Percentiles rank a stretch among this genome's conserved stretches.
These are phyloP conservation scores for Proales similis DNA, from an alignment of 1,140 invertebrate genomes.

Conservation along the genomic window DNA sequence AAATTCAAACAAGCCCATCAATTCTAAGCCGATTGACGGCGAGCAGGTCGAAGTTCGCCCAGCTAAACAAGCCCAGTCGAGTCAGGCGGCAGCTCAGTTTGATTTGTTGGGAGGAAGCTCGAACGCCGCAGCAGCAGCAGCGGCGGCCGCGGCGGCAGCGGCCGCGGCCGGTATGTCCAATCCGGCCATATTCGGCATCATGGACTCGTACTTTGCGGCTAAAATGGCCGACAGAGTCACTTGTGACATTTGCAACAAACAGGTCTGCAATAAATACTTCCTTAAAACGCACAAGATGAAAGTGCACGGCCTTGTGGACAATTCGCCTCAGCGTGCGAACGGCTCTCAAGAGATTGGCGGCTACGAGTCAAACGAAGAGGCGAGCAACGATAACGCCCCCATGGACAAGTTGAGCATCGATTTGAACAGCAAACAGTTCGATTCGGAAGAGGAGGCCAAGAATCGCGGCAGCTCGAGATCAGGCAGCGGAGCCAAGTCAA, in stretches of 20 bases:
- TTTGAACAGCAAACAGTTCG: constrained; percentile 14
- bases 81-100: constrained; percentile 25
- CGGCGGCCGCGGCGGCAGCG: constrained; percentile 25
- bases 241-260: constrained; percentile 98
- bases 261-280: constrained; percentile 96
- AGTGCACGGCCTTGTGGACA: constrained; percentile 79
- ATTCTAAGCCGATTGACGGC: neutral
- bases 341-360: neutral
- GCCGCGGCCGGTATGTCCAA: constrained; percentile 27
- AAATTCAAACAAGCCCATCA: neutral
- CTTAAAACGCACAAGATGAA: constrained; percentile 99
- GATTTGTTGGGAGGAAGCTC: constrained; percentile 26
- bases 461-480: neutral
- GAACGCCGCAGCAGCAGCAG: constrained; percentile 28
- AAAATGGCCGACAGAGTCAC: constrained; percentile 57
- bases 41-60: constrained; percentile 3
- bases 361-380: neutral
- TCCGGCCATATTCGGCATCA: constrained; percentile 30
- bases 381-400: constrained; percentile 1
- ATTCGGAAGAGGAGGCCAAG: constrained; percentile 1
- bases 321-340: constrained; percentile 1
- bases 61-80: constrained; percentile 12
- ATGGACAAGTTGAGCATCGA: neutral
- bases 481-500: neutral
- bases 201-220: constrained; percentile 41